phyloP scores from a whole-genome alignment of 2,797 vertebrate species.

The Eupleurogrammus muticus region DNA sequence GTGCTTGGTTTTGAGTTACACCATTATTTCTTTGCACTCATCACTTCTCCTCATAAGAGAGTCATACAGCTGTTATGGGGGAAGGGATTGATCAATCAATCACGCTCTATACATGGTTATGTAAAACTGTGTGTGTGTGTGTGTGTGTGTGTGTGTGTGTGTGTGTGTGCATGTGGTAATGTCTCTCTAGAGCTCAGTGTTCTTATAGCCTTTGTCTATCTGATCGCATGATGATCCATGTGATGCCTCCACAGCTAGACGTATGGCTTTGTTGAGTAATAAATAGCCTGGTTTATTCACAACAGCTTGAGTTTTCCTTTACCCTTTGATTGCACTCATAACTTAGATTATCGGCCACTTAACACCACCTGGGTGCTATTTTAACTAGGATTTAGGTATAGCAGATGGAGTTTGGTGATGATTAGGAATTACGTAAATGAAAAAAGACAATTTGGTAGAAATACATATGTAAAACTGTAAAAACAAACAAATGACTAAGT shows the following conservation, averaged over 20 bases:
- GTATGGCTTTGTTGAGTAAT: constrained; percentile 44
- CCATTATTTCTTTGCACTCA: constrained; percentile 5
- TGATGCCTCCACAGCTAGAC: constrained; percentile 11
- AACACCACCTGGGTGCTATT: constrained; percentile 15
- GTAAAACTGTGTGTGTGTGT: constrained; percentile 8
- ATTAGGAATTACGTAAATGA: too few species aligned
- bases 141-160: too few species aligned
- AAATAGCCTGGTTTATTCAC: constrained; percentile 46
- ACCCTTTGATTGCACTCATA: constrained; percentile 38
- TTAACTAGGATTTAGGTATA: constrained; percentile 5
- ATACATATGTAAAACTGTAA: too few species aligned
- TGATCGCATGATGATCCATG: constrained; percentile 18
- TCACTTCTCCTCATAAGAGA: constrained; percentile 31
- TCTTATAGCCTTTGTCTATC: not conserved
- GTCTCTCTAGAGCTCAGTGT: not conserved
- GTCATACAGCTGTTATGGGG: constrained; percentile 43
- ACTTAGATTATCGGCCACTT: constrained; percentile 48
- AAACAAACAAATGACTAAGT: too few species aligned
- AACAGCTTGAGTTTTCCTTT: constrained; percentile 45
- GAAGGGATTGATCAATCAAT: constrained; percentile 47
- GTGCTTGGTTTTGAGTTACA: constrained; percentile 15
- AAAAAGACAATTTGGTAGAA: too few species aligned
- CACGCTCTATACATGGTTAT: constrained; percentile 21
- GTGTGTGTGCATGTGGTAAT: constrained; percentile 8
- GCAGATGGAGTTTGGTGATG: not conserved